A percentile compares a stretch with the other conserved stretches of the same genome.
Conservation (phyloP, 2,113 vertebrate species). For the Callionymus lyra region DNA sequence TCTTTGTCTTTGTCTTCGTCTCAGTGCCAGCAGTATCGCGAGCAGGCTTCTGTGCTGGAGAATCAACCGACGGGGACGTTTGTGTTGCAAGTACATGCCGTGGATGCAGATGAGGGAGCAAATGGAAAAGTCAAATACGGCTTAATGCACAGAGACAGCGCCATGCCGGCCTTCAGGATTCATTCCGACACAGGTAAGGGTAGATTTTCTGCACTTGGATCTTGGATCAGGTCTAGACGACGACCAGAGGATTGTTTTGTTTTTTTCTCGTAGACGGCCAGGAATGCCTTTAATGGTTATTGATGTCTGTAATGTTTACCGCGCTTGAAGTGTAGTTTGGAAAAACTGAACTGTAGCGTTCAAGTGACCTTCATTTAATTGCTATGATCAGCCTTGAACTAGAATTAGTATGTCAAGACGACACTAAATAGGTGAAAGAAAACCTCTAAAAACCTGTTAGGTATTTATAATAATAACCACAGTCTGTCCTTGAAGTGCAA, state of each 20-base stretch:
- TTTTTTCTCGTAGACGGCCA: constrained; percentile 5
- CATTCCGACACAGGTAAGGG: constrained; percentile 81
- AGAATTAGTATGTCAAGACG: no score
- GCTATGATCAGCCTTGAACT: no score
- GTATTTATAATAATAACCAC: no score
- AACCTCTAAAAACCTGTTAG: no score
- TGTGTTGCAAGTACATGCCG: constrained; percentile 79
- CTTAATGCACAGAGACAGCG: constrained; percentile 80
- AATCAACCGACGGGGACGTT: constrained; percentile 81
- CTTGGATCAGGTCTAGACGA: constrained; percentile 14
- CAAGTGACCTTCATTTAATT: no score
- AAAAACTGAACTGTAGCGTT: no score
- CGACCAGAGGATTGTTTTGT: constrained; percentile 1
- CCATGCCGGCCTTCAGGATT: constrained; percentile 76
- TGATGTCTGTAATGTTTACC: constrained; percentile 2
- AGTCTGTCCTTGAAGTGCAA: no score
- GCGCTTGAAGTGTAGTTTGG: neutral
- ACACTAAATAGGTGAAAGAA: no score
- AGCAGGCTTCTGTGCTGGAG: constrained; percentile 78
- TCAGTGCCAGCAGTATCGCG: constrained; percentile 79
- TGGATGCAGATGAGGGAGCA: constrained; percentile 80
- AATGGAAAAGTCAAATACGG: constrained; percentile 84
- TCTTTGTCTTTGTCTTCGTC: constrained; percentile 8
- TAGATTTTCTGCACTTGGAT: constrained; percentile 15
- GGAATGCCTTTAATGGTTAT: constrained; percentile 11